Conservation (phyloP, 2,113 vertebrate genomes). For the Dendrocopos noguchii region DNA sequence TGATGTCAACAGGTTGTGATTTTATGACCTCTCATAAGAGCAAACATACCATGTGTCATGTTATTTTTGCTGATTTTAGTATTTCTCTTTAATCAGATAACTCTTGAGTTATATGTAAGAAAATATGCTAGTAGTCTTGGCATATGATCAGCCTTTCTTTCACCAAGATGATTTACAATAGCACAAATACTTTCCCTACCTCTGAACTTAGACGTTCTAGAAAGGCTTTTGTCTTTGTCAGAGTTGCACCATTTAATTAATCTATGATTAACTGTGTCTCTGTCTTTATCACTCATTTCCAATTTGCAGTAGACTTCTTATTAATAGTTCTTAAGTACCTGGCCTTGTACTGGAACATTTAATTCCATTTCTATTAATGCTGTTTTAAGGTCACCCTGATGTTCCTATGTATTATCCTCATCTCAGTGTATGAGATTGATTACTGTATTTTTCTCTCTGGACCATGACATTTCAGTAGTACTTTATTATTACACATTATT, state of each 20-base stretch:
- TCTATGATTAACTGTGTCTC: slow-evolving; percentile 32
- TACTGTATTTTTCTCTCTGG: not conserved
- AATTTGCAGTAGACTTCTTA: slow-evolving; percentile 36
- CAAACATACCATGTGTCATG: not conserved
- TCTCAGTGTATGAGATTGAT: not conserved
- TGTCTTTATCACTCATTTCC: slow-evolving; percentile 28
- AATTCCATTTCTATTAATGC: slow-evolving; percentile 36
- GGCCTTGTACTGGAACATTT: slow-evolving; percentile 42
- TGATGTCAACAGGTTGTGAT: not conserved
- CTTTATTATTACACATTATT: not conserved
- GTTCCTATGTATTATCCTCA: not conserved
- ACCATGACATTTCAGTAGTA: not conserved
- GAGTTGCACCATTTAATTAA: not conserved
- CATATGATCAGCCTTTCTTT: not conserved
- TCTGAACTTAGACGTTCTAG: not conserved
- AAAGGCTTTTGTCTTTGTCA: slow-evolving; percentile 17
- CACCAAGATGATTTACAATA: not conserved
- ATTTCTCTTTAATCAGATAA: not conserved
- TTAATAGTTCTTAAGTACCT: slow-evolving; percentile 23
- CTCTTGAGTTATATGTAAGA: not conserved
- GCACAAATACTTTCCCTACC: not conserved
- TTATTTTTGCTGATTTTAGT: not conserved
- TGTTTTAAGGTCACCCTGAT: slow-evolving; percentile 36
- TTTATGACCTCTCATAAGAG: not conserved
- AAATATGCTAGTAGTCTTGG: not conserved